Conservation (phyloP, 2,888 invertebrate genomes). For the Nycteola revayana region DNA sequence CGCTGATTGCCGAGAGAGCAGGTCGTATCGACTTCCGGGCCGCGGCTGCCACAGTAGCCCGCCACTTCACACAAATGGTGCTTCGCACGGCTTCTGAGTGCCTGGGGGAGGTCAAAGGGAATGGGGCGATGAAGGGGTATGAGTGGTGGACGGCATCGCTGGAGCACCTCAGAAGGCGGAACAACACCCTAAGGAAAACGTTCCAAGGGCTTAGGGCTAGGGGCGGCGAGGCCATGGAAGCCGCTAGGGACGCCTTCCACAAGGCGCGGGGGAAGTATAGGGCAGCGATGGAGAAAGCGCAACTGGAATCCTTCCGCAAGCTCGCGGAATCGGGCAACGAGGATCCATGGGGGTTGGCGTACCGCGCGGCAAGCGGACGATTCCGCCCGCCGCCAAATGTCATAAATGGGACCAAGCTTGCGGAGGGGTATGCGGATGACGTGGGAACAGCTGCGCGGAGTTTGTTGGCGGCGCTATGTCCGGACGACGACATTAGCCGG, state of each 20-base stretch:
- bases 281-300: neutral
- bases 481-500: constrained; percentile 19
- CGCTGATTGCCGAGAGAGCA: no score
- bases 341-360: constrained; percentile 23
- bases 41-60: neutral
- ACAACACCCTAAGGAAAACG: neutral
- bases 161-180: neutral
- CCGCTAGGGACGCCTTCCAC: neutral
- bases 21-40: no score
- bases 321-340: constrained; percentile 5
- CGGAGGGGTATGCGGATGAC: neutral
- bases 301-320: neutral
- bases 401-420: constrained; percentile 11
- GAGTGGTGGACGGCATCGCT: constrained; percentile 15
- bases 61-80: no score
- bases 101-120: neutral
- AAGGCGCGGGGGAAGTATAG: fast-evolving
- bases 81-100: no score
- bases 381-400: constrained; percentile 20
- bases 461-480: constrained; percentile 18
- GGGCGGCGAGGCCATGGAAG: neutral
- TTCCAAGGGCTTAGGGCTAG: constrained; percentile 5
- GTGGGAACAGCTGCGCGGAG: constrained; percentile 13
- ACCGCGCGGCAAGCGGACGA: constrained; percentile 18
- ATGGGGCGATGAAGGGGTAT: no score